These are phyloP conservation scores for Ericerus pela DNA, from an alignment of 1,140 invertebrate species.

Conservation along the genomic window DNA sequence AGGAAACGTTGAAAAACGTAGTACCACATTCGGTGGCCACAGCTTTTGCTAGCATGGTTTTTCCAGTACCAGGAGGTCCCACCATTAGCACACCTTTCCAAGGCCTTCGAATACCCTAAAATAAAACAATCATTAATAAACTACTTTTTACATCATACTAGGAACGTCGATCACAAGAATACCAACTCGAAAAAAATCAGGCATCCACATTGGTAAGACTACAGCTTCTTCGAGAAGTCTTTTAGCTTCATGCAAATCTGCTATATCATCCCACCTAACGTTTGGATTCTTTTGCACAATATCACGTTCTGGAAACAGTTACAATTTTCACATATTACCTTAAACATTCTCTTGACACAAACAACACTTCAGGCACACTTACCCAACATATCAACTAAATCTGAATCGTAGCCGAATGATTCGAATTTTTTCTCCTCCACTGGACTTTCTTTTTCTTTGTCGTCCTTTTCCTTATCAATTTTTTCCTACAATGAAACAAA, in stretches of 20 bases:
- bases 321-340: slow-evolving; percentile 3
- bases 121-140: slow-evolving; percentile 21
- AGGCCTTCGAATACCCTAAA: slow-evolving; percentile 69
- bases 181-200: slow-evolving; percentile 96
- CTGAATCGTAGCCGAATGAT: slow-evolving; percentile 70
- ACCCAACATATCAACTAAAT: slow-evolving; percentile 86
- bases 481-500: slow-evolving; percentile 30
- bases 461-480: slow-evolving; percentile 47
- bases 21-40: slow-evolving; percentile 98
- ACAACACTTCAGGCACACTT: slow-evolving; percentile 19
- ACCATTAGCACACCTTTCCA: slow-evolving; percentile 96
- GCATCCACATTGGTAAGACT: slow-evolving; percentile 94
- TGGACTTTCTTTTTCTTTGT: slow-evolving; percentile 39
- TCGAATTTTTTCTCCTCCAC: slow-evolving; percentile 78
- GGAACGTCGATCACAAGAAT: background rate
- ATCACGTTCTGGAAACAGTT: slow-evolving; percentile 61
- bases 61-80: slow-evolving; percentile 93
- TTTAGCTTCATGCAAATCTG: slow-evolving; percentile 90
- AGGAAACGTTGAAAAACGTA: slow-evolving; percentile 98
- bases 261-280: slow-evolving; percentile 94
- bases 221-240: slow-evolving; percentile 91
- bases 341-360: slow-evolving; percentile 8
- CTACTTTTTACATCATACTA: background rate
- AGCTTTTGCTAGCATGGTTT: slow-evolving; percentile 98
- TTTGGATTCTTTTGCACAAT: slow-evolving; percentile 97